Evolutionary conservation across 2,797 vertebrate species (phyloP), one percentile per base, ranked within the genome.

Genomic region (Botia almorhae): DNA sequence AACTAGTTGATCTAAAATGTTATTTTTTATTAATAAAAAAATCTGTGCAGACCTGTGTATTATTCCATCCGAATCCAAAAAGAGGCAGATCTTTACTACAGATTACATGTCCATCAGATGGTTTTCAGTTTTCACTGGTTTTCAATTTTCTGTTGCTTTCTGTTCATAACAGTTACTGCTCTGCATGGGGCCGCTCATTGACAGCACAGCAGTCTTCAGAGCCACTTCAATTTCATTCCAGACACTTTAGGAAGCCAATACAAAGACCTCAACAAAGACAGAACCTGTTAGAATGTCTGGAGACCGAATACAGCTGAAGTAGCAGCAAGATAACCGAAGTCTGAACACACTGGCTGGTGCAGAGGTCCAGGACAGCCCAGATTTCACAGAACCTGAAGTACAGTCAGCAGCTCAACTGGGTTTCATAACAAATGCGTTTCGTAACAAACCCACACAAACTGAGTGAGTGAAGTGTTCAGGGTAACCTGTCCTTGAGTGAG

Each of bases 391-490:
- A 26, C 56, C 23, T 58, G 1, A 60, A 65, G 43, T 11, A 63
- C 60, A 39, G 29, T 65, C 17, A 11, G 16, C 16, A 33, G 23
- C 21, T 61, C 4, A 29, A 14, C 23, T 29, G 13, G 33, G 26
- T 65, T 65, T 39, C 17, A 39, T 65, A 65, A 39, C 26, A 65
- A 61, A 61, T 7, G 21, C 56, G 17, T 64, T 36, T 65, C 13
- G 4, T 65, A 65, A 65, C 29, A 39, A 65, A 39, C 63, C 63
- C 63, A 36, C 60, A 63, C 60, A 63, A 63, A 63, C 13, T 68
- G 61, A 76, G 63, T 76, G 55, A 67, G 63, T 67, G 19, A 58
- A 68, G 21, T 58, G 51, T 29, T 55, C 16, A 58, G 51, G 74
- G 74, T 39, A 4, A 11, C n/a, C 1, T 39, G 63, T 23, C 74